Base-by-base conservation (phyloP, 2,113 vertebrate species). In the Beaufortia kweichowensis region DNA sequence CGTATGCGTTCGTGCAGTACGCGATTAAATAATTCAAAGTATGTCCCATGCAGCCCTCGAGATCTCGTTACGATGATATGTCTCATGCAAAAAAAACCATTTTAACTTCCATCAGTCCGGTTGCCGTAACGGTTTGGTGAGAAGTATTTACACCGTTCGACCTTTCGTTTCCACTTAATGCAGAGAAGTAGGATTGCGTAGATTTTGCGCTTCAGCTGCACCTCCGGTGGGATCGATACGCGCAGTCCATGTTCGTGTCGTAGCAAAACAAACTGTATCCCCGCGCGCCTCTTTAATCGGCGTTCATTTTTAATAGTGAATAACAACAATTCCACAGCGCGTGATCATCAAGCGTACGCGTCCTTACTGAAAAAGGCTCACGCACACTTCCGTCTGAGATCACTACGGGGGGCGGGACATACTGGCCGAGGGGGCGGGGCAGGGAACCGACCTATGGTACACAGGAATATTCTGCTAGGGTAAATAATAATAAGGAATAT, bases 371-470 rank as follows among this genome's bases (percentile, higher is more conserved):
- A 89, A 86, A 90, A 90, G 89, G 84, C 86, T 87, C 86, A 89
- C 86, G 85, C 85, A 61, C 89, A 92, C 91, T 94, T 93, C 92
- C 93, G 91, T 90, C 87, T 85, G 80, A 85, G 86, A 80, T 84
- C 86, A 68, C 85, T 43, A 26, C 11, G 8, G 81, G 88, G 90
- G 89, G 90, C 74, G 65, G 48, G 85, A 84, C 56, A 46, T 85
- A 84, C 81, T 80, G 65, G 78, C 15, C 83, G 83, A 84, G 87
- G 86, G 74, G 80, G 80, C 46, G 67, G 82, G 75, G 41, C 46
- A 64, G 17, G 2, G 56, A 11, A 56, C 75, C 62, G n/a, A 26
- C 77, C 75, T 71, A 72, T 74, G 26, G 33, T 35, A 35, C 33
- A 35, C 33, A 7, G 33, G 33, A 46, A 46, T 46, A 17, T 46